These are phyloP conservation scores for Struthidea cinerea DNA, from an alignment of 2,113 vertebrate genomes.

Conservation along the genomic window DNA sequence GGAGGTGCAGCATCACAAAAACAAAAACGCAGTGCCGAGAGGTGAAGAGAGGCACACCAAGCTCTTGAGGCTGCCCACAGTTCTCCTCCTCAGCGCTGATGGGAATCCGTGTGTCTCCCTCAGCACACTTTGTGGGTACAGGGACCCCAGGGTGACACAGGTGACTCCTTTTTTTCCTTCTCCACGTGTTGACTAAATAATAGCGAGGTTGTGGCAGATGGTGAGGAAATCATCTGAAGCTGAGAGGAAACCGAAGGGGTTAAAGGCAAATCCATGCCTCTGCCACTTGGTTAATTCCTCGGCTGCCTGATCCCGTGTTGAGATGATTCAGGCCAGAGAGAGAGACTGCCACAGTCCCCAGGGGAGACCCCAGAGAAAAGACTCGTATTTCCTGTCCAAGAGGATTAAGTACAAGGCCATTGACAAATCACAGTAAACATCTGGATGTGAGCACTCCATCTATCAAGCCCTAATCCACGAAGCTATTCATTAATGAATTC, in stretches of 20 bases:
- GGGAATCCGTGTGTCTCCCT: neutral
- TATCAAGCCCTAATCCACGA: conserved; percentile 53
- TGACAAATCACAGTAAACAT: conserved; percentile 73
- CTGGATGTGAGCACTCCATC: conserved; percentile 54
- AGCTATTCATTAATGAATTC: conserved; percentile 68
- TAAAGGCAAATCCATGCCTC: conserved; percentile 23
- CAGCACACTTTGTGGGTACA: neutral
- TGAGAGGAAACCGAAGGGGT: neutral
- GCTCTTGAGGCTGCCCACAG: neutral
- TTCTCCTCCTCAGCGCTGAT: neutral
- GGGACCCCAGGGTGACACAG: neutral
- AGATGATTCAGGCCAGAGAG: conserved; percentile 27
- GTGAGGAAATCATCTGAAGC: neutral
- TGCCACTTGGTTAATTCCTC: conserved; percentile 34
- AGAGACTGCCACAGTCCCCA: conserved; percentile 14
- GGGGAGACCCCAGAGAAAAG: neutral
- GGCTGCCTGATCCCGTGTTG: neutral
- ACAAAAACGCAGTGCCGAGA: neutral
- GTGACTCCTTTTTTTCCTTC: neutral
- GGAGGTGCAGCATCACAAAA: neutral
- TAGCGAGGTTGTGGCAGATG: neutral
- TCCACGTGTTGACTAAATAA: neutral
- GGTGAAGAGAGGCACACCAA: neutral
- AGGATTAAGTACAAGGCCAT: conserved; percentile 69
- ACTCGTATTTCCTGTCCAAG: conserved; percentile 47